Evolutionary conservation across 2,797 vertebrate species (phyloP).

Genomic region (Passerculus sandwichensis): DNA sequence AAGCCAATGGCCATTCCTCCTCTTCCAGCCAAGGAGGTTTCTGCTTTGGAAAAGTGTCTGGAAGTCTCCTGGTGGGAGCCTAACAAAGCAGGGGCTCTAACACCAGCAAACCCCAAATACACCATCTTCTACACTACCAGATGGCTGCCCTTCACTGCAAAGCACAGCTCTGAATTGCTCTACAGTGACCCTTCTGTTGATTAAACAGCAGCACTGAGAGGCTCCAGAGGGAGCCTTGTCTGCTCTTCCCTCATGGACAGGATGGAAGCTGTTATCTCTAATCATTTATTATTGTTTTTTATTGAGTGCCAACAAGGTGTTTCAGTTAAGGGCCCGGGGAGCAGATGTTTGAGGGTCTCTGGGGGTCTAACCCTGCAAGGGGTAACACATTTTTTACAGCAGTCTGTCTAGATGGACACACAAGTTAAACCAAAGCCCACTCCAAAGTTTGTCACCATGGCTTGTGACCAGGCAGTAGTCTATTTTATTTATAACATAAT

Average conservation of each 20-base stretch:
- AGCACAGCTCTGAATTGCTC: neutral
- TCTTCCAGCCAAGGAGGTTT: neutral
- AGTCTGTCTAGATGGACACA: neutral
- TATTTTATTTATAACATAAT: neutral
- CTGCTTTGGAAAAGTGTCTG: neutral
- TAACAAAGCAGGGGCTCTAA: neutral
- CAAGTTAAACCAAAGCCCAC: neutral
- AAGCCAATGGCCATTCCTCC: neutral
- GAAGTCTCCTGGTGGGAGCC: neutral
- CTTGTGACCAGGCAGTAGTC: neutral
- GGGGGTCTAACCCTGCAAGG: neutral
- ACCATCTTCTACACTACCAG: neutral
- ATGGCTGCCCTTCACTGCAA: neutral
- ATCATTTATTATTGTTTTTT: neutral
- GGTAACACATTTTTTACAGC: neutral
- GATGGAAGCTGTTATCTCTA: neutral
- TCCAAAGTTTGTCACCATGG: neutral
- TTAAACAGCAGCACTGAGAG: neutral
- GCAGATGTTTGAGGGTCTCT: neutral
- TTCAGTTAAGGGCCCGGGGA: neutral
- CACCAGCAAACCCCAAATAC: neutral
- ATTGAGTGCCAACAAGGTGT: constrained; percentile 22
- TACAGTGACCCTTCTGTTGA: constrained; percentile 9
- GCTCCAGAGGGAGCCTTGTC: neutral
- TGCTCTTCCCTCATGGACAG: neutral